Base-by-base conservation (phyloP, 2,797 vertebrate genomes). In the Nannoperca australis region DNA sequence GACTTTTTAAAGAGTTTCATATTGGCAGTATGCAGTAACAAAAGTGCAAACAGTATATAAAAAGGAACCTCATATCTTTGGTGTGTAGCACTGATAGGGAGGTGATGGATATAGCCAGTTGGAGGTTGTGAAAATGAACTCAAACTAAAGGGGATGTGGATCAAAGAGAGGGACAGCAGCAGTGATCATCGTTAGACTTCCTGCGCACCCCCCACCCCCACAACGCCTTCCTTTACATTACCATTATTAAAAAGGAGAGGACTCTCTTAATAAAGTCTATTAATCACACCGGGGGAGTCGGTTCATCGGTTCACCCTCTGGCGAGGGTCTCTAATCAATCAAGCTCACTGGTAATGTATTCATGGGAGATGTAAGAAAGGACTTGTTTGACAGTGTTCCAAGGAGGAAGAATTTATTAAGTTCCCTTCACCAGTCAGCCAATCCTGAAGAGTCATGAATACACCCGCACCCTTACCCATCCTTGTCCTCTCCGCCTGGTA, bases 201-300 rank as follows among this genome's bases (percentile, higher is more conserved):
- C 92, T 87, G 73, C 27, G 5, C 61, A 54, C 73, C 62, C 78
- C 45, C 53, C 75, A 49, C 71, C 44, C 68, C 59, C 76, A 45
- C 75, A 27, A 63, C 30, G 74, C 83, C 91, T 90, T 85, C 87
- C 88, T 94, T 94, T 93, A 94, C 94, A 94, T 95, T 93, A 93
- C 88, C 92, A 94, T 95, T 94, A 95, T 95, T 94, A 94, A 95
- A 95, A 95, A 91, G 88, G 90, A 95, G 90, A 94, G 88, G 90
- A 93, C 91, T 95, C 93, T 93, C 83, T 95, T 95, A 95, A 96
- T 96, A 96, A 96, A 96, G 93, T 95, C 95, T 94, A 95, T 96
- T 96, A 95, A 95, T 96, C 95, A 95, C 93, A 86, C 92, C 78
- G 54, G 91, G 92, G 92, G 92, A 94, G 91, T 90, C 83, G 90